Base-by-base conservation (phyloP, 2,113 vertebrate genomes). In the Phyllopteryx taeniolatus region DNA sequence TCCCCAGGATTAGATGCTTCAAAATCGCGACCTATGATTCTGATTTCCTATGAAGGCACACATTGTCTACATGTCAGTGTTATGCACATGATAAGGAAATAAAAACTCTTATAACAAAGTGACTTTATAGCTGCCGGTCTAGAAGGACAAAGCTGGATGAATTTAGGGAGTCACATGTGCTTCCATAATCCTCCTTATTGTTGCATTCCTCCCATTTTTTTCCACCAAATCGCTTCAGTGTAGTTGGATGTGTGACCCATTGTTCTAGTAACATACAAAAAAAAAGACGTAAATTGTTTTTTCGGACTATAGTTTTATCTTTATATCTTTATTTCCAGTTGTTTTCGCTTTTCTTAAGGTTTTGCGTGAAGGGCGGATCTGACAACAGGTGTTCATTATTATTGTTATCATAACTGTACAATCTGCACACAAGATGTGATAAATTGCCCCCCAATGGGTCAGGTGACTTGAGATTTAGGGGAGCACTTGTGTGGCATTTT, bases 111-210 rank as follows among this genome's bases (percentile, higher is more conserved):
- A 62, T 27, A 81, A 72, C 79, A 84, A 69, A 85, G 78, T 87
- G 22, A 84, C 81, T 87, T 79, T 79, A 67, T 76, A 80, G 68
- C 84, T 66, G 53, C 63, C 14, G 57, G 35, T 71, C 39, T 44
- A 17, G 67, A 59, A 68, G 72, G 82, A 80, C 86, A 88, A 92
- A 92, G 80, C 90, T 81, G 89, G 90, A 91, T 90, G 73, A 92
- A 91, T 83, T 88, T 90, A 89, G 75, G 71, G 83, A 91, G 90
- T 92, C 91, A 91, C 91, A 90, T 90, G 92, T 62, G 72, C 67
- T 70, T 71, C 70, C 71, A 12, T 91, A 91, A 92, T 91, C 92
- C 92, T 86, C 70, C 85, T 88, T 89, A 90, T 79, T 33, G 61
- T 74, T 79, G 74, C 87, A 91, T 93, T 92, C 88, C 89, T 87